Evolutionary conservation across 23 tunicate genomes (phyloP).

Genomic region (Styela clava): DNA sequence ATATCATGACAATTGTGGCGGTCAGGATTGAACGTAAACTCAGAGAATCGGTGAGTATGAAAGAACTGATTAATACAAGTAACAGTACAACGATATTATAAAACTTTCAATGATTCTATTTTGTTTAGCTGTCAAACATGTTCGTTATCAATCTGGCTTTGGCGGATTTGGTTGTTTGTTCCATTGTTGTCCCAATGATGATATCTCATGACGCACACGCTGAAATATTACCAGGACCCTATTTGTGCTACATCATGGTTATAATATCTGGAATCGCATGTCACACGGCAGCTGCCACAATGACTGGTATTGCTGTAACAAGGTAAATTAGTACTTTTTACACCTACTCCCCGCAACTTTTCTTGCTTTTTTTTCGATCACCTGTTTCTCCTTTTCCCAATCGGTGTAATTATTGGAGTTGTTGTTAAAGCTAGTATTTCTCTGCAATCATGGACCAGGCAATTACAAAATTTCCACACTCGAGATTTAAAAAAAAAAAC

Average conservation of each 20-base stretch:
- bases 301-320: constrained; percentile 44
- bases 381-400: no score
- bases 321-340: constrained; percentile 32
- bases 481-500: no score
- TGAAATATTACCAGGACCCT: constrained; percentile 27
- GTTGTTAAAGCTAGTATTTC: no score
- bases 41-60: constrained; percentile 44
- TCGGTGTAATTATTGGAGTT: no score
- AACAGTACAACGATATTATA: no score
- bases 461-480: no score
- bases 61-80: no score
- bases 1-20: constrained; percentile 42
- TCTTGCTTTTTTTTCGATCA: no score
- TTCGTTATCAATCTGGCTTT: constrained; percentile 37
- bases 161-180: constrained; percentile 42
- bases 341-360: neutral
- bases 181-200: constrained; percentile 30
- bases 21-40: constrained; percentile 39
- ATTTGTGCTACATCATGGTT: constrained; percentile 29
- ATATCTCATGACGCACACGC: constrained; percentile 19
- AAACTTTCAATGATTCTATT: no score
- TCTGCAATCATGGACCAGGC: no score
- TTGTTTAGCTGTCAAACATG: constrained; percentile 32
- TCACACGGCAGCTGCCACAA: constrained; percentile 44
- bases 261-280: constrained; percentile 42